Evolutionary conservation across 2,797 vertebrate genomes (phyloP), one percentile per base, ranked within the genome.

Genomic region (Hafferia zeledoni): DNA sequence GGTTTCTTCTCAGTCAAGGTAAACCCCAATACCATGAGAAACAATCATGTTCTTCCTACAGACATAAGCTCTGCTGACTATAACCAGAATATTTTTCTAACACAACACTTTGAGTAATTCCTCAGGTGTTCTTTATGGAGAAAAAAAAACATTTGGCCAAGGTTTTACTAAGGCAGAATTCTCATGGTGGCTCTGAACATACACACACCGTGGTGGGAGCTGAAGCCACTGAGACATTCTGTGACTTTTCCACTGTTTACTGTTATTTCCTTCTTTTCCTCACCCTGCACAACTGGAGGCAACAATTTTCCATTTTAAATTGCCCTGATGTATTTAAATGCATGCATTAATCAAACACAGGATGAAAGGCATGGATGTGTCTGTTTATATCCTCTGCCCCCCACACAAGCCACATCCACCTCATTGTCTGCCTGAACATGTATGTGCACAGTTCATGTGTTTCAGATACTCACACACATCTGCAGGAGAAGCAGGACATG

Each of bases 191-290:
- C 63, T 65, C 46, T 1, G 6, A 49, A n/a, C 25, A 8, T 0
- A 18, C 17, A 35, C 14, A 13, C 23, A 4, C 4, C 4, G 9
- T 22, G 33, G 17, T 49, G 46, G 67, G 67, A 81, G 83, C 94
- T 25, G 30, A n/a, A 41, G 77, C 88, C 95, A 84, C 69, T 20
- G 67, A 83, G 94, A 78, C 88, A 27, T 85, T 49, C 55, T 25
- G 67, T 64, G 95, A 93, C 69, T 78, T 43, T 18, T n/a, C 92
- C 77, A 41, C 19, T 9, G 16, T 85, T 93, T 47, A 39, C 37
- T 35, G 81, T 16, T 6, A 22, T 74, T 83, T 71, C 83, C 83
- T 89, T 49, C 8, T 18, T 63, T 37, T 39, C 63, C 64, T 76
- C 70, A 35, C 25, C 2, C 39, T 19, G n/a, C 7, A 53, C 53